Conservation (phyloP, 2,888 invertebrate genomes). For the Netelia fuscicornis region DNA sequence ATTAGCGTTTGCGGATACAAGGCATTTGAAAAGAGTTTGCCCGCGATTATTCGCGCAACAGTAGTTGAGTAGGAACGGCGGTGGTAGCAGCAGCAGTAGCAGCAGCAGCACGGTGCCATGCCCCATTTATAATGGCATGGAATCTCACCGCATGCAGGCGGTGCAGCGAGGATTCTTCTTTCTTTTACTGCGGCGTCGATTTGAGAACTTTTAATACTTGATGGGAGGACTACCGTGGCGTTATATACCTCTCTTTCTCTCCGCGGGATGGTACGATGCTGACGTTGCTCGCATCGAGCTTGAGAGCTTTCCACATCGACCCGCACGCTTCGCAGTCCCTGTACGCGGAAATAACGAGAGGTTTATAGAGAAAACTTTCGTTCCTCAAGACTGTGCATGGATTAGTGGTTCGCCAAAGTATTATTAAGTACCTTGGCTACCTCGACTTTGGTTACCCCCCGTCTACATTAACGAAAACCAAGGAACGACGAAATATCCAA, state of each 20-base stretch:
- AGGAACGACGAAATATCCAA: constrained; percentile 64
- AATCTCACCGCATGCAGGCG: constrained; percentile 74
- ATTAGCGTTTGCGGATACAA: constrained; percentile 45
- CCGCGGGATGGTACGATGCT: constrained; percentile 43
- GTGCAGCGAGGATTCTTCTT: constrained; percentile 74
- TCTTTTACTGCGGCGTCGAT: constrained; percentile 75
- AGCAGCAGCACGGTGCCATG: constrained; percentile 19
- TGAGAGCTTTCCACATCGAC: constrained; percentile 40
- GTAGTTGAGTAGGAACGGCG: background rate
- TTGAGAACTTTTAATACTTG: constrained; percentile 81
- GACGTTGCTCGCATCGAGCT: constrained; percentile 46
- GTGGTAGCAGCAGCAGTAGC: background rate
- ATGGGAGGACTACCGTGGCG: constrained; percentile 69
- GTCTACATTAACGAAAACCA: constrained; percentile 59
- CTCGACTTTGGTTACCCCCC: constrained; percentile 40
- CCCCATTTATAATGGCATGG: constrained; percentile 70
- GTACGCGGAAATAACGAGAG: constrained; percentile 69
- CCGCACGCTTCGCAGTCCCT: constrained; percentile 22
- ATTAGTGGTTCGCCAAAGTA: constrained; percentile 68
- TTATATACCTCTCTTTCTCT: background rate
- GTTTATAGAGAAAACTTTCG: constrained; percentile 70
- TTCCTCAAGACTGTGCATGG: constrained; percentile 67
- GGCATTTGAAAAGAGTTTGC: constrained; percentile 40
- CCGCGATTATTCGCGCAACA: constrained; percentile 49
- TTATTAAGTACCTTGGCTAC: constrained; percentile 66